Percentiles rank a stretch among this genome's conserved stretches.
Conservation (phyloP, 2,888 invertebrate genomes). For the Cepaea hortensis region DNA sequence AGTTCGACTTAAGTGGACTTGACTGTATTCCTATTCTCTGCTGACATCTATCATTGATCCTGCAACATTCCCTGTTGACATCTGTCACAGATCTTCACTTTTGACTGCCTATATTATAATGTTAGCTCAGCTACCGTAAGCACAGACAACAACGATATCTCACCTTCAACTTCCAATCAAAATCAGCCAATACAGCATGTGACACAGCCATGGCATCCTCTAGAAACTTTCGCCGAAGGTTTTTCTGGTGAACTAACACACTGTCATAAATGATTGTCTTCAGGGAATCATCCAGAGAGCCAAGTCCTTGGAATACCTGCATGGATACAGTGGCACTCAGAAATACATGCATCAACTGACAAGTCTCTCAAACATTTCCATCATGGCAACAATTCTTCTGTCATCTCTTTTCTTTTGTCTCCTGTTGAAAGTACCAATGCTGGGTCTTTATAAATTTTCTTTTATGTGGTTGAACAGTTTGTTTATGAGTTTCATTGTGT, state of each 20-base stretch:
- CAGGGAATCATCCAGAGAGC: conserved; percentile 60
- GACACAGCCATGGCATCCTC: conserved; percentile 65
- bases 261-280: conserved; percentile 62
- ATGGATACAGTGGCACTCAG: neutral
- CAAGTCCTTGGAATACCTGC: conserved; percentile 60
- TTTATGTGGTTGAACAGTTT: neutral
- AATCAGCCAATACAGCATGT: conserved; percentile 66
- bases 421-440: too few relatives aligned
- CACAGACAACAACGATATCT: conserved; percentile 4
- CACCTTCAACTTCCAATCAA: conserved; percentile 75
- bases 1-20: too few relatives aligned
- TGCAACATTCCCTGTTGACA: too few relatives aligned
- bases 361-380: too few relatives aligned
- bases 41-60: too few relatives aligned
- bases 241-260: conserved; percentile 60
- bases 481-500: too few relatives aligned
- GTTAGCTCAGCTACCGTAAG: too few relatives aligned
- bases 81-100: too few relatives aligned
- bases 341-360: too few relatives aligned
- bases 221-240: conserved; percentile 60
- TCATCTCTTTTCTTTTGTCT: neutral
- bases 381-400: neutral
- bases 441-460: neutral
- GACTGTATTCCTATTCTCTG: too few relatives aligned
- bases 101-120: too few relatives aligned